Evolutionary conservation across 2,797 vertebrate species (phyloP).

Genomic region (Artibeus lituratus): DNA sequence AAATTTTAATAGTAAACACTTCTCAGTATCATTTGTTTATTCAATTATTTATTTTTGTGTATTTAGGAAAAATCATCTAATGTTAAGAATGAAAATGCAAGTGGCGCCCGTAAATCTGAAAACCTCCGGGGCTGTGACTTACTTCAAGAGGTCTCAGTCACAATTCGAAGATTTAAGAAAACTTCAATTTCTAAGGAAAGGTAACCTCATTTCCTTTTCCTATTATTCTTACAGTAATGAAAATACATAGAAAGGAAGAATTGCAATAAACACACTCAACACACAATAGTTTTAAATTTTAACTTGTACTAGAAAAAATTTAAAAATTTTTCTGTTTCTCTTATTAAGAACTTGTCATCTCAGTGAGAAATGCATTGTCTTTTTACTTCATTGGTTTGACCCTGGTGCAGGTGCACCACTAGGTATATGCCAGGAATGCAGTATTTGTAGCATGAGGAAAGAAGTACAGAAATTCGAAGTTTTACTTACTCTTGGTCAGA

Average conservation of each 20-base stretch:
- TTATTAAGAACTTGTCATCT: neutral
- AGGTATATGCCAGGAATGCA: neutral
- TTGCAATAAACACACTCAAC: neutral
- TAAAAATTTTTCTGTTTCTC: neutral
- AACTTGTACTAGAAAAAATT: neutral
- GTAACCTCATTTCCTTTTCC: slow-evolving; percentile 76
- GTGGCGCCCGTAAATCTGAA: slow-evolving; percentile 93
- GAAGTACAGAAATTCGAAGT: neutral
- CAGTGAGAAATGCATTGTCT: neutral
- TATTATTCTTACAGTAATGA: neutral
- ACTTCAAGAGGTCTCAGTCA: slow-evolving; percentile 97
- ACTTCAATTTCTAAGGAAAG: slow-evolving; percentile 97
- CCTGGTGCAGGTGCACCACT: neutral
- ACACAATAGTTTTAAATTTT: neutral
- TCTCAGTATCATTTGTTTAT: slow-evolving; percentile 36
- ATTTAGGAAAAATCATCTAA: slow-evolving; percentile 93
- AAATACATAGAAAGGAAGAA: neutral
- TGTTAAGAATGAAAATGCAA: slow-evolving; percentile 89
- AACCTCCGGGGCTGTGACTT: slow-evolving; percentile 96
- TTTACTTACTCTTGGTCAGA: neutral
- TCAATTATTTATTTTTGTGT: neutral
- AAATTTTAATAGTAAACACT: neutral
- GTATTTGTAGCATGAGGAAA: neutral
- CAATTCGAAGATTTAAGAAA: slow-evolving; percentile 98
- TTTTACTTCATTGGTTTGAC: neutral